phyloP scores from a whole-genome alignment of 2,888 invertebrate species.

The Lithophane leautieri region DNA sequence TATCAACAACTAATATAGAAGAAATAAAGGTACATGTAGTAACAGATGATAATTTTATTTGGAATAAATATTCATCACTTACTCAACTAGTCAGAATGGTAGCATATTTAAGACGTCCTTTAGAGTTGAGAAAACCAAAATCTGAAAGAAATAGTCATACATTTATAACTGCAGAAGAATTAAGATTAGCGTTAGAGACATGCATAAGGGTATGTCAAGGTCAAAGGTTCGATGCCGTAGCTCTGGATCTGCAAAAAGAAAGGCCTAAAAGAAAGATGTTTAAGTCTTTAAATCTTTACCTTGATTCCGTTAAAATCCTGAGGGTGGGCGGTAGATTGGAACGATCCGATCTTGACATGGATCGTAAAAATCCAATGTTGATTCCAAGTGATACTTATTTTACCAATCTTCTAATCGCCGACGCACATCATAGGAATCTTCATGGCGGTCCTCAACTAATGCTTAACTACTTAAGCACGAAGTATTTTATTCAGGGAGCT shows the following conservation, averaged over 20 bases:
- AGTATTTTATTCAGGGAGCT: too few species aligned
- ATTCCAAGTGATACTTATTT: slow-evolving; percentile 3
- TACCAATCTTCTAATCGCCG: not conserved
- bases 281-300: slow-evolving; percentile 8
- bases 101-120: slow-evolving; percentile 9
- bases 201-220: not conserved
- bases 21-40: not conserved
- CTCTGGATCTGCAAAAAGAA: too few species aligned
- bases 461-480: too few species aligned
- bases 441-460: slow-evolving; percentile 1
- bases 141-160: not conserved
- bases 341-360: too few species aligned
- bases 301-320: slow-evolving; percentile 6
- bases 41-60: slow-evolving; percentile 1
- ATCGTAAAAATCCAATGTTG: not conserved
- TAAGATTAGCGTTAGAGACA: slow-evolving; percentile 4
- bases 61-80: slow-evolving; percentile 13
- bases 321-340: not conserved
- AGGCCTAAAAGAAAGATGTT: not conserved
- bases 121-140: not conserved
- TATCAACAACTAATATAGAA: not conserved
- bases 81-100: not conserved
- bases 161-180: not conserved
- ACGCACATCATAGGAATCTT: slow-evolving; percentile 8
- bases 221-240: not conserved